Evolutionary conservation across 2,797 vertebrate species (phyloP).

Genomic region (Emys orbicularis): DNA sequence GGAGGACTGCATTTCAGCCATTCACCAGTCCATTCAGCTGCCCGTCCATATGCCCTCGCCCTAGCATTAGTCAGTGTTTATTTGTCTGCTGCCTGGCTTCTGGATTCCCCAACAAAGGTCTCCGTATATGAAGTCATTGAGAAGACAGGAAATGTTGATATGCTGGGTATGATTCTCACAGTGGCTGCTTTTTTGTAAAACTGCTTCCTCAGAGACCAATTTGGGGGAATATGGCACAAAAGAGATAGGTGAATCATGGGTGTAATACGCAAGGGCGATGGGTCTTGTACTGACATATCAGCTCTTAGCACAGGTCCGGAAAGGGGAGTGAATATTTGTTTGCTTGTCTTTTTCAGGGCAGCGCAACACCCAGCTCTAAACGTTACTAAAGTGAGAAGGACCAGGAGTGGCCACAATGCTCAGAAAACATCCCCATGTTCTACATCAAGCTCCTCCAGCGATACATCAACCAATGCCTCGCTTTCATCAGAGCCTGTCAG

Average conservation of each 20-base stretch:
- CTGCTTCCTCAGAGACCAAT: neutral
- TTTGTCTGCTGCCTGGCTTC: too few species aligned
- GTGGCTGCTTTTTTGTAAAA: neutral
- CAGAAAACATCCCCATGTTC: slow-evolving; percentile 55
- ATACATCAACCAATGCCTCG: slow-evolving; percentile 67
- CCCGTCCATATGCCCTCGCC: too few species aligned
- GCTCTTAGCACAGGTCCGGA: neutral
- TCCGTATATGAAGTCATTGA: neutral
- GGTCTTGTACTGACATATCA: slow-evolving; percentile 10
- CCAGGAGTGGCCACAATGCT: slow-evolving; percentile 52
- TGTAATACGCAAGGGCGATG: neutral
- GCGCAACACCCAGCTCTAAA: slow-evolving; percentile 78
- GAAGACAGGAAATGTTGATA: neutral
- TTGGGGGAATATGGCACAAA: neutral
- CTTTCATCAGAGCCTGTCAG: slow-evolving; percentile 68
- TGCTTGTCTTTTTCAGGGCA: slow-evolving; percentile 70
- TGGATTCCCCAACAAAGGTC: too few species aligned
- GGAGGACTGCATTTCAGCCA: too few species aligned
- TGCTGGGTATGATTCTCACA: neutral
- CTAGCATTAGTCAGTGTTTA: too few species aligned
- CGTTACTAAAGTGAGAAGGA: slow-evolving; percentile 65
- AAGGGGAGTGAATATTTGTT: slow-evolving; percentile 57
- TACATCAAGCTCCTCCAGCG: slow-evolving; percentile 64
- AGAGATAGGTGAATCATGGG: neutral
- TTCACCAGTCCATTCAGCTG: too few species aligned